A percentile compares a stretch with the other conserved stretches of the same genome.
phyloP scores from a whole-genome alignment of 2,888 invertebrate species.

The Scrobipalpa costella region DNA sequence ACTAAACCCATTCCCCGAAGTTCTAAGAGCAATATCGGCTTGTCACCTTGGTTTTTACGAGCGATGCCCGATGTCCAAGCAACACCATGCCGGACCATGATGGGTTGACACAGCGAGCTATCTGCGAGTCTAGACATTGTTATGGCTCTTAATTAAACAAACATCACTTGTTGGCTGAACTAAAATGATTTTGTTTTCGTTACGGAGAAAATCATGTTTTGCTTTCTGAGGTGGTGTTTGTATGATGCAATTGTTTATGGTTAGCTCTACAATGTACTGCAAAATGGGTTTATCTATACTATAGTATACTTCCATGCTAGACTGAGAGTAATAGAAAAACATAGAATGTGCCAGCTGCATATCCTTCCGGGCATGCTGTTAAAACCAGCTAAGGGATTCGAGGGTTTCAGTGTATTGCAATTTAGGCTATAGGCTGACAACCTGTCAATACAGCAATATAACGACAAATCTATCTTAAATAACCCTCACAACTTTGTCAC shows the following conservation, averaged over 20 bases:
- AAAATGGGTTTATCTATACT: no score
- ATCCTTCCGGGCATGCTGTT: no score
- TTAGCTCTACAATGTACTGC: background rate
- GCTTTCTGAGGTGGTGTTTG: slow-evolving; percentile 20
- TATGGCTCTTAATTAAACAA: slow-evolving; percentile 7
- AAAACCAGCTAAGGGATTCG: no score
- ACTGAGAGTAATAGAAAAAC: no score
- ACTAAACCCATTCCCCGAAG: background rate
- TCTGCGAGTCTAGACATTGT: slow-evolving; percentile 25
- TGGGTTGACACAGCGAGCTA: slow-evolving; percentile 23
- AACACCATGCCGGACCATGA: slow-evolving; percentile 14
- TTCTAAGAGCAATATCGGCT: background rate
- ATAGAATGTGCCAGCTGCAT: no score
- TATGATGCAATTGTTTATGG: slow-evolving; percentile 1
- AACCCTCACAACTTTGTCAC: no score
- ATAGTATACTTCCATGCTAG: no score
- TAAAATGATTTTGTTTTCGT: slow-evolving; percentile 14
- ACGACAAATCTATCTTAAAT: no score
- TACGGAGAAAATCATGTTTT: slow-evolving; percentile 9
- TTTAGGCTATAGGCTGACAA: no score
- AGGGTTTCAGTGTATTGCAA: no score
- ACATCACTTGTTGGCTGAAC: background rate
- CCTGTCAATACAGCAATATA: no score
- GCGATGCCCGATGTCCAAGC: slow-evolving; percentile 21
- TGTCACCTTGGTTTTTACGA: slow-evolving; percentile 41